Base-by-base conservation (phyloP, 30 jellyfish, hydroid and myxozoan genomes). In the Chrysaora quinquecirrha region DNA sequence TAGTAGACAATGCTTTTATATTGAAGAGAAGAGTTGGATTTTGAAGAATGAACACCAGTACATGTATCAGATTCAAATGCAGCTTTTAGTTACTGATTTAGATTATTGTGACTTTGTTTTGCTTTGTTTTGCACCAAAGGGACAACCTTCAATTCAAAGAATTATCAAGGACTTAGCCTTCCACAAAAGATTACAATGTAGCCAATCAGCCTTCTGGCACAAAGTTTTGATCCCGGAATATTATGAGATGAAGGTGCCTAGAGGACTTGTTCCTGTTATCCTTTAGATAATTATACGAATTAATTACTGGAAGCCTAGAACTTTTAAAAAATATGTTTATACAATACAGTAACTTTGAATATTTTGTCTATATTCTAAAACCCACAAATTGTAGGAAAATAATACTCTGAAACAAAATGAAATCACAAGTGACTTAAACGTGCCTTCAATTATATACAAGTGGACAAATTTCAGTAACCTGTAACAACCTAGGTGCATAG, bases 141-240 rank as follows among this genome's bases (percentile, higher is more conserved):
- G n/a, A n/a, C n/a, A n/a, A n/a, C n/a, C n/a, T n/a, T n/a, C n/a
- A n/a, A n/a, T n/a, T n/a, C n/a, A n/a, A n/a, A n/a, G n/a, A n/a
- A n/a, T n/a, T n/a, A n/a, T n/a, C n/a, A n/a, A n/a, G n/a, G n/a
- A n/a, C n/a, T n/a, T n/a, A n/a, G n/a, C n/a, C n/a, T n/a, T n/a
- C n/a, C n/a, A n/a, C n/a, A n/a, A n/a, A n/a, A n/a, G n/a, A n/a
- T n/a, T n/a, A n/a, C n/a, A n/a, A n/a, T n/a, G n/a, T n/a, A n/a
- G n/a, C n/a, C n/a, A n/a, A n/a, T n/a, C n/a, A n/a, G 24, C 28
- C 7, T 75, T 75, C 30, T 75, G 87, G 87, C 16, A 27, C 7
- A 52, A 52, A n/a, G 73, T 75, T 27, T 50, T 75, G n/a, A 30
- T 75, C 12, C 87, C 87, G 24, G 87, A 75, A 30, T 75, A 75